Base-by-base conservation (phyloP, 2,888 invertebrate genomes). In the Spodoptera littoralis region DNA sequence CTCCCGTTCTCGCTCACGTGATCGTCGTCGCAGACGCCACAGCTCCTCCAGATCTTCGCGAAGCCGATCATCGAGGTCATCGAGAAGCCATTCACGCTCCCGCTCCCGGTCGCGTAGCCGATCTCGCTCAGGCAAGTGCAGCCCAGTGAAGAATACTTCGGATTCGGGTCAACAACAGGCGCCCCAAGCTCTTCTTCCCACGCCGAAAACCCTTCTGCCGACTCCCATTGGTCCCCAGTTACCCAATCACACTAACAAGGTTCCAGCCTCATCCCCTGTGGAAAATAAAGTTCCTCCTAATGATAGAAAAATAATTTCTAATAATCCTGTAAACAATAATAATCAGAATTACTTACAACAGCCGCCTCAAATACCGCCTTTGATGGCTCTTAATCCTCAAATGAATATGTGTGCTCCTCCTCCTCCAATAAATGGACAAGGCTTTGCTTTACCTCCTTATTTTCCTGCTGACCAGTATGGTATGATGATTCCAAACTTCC, bases 111-210 rank as follows among this genome's bases (percentile, higher is more conserved):
- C 92, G 63, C 92, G 92, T 80, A 91, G 90, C 90, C 91, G 90
- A 77, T 93, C 92, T 81, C 93, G 94, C 83, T 94, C 95, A 95
- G 95, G 95, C 95, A 95, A 95, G 94, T 95, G 93, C 90, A 93
- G 93, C 90, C 92, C 92, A 69, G 81, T 76, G 80, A 92, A 90
- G 86, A 88, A 88, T 70, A 77, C 84, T 83, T 83, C 82, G 81
- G 85, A 87, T 70, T 78, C 84, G 74, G 87, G 84, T 78, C 87
- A 85, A 77, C 90, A 87, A 83, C 84, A 85, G 81, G 83, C 85
- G 79, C 86, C 88, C 64, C 85, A 79, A 76, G 84, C 88, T 76
- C 80, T 87, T 74, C 85, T 84, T 73, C 88, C 88, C 65, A 86
- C 86, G 70, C 87, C 89, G 60, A 86, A 86, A 78, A 68, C 87